Percentiles rank a stretch among this genome's conserved stretches.
Evolutionary conservation across 2,888 invertebrate species (phyloP).

Genomic region (Drosophila fungiperda): DNA sequence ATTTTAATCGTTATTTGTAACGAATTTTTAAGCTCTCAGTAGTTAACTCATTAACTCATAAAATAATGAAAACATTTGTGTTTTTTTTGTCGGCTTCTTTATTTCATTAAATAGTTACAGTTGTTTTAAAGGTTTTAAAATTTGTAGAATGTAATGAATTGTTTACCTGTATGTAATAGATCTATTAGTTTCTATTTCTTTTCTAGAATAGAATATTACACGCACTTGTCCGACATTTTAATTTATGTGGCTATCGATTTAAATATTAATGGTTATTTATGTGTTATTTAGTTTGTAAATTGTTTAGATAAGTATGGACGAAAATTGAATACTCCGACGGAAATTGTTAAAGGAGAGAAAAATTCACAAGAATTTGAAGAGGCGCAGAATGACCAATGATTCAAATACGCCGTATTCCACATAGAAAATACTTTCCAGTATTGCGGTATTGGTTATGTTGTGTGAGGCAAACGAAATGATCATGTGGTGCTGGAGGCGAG

Average conservation of each 20-base stretch:
- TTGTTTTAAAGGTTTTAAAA: conserved; percentile 40
- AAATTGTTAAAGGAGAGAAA: neutral
- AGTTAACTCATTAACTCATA: neutral
- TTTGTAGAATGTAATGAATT: conserved; percentile 34
- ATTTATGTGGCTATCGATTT: conserved; percentile 28
- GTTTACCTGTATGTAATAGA: conserved; percentile 14
- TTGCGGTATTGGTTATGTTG: neutral
- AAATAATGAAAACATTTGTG: neutral
- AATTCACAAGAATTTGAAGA: neutral
- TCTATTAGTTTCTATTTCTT: conserved; percentile 8
- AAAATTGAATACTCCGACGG: conserved; percentile 14
- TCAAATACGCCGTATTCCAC: neutral
- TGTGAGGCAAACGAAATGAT: neutral
- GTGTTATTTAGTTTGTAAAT: conserved; percentile 30
- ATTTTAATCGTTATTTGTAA: neutral
- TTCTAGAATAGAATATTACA: conserved; percentile 24
- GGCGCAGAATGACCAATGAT: conserved; percentile 7
- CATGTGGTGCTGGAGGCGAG: neutral
- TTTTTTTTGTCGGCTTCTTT: conserved; percentile 50
- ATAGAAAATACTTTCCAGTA: conserved; percentile 5
- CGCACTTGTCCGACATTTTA: conserved; percentile 37
- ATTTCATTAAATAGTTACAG: conserved; percentile 45
- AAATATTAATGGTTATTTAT: conserved; percentile 52
- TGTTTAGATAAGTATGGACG: conserved; percentile 13
- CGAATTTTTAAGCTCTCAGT: neutral